Evolutionary conservation across 1,140 invertebrate genomes (phyloP), one percentile per base, ranked within the genome.

Genomic region (Leptopilina clavipes): DNA sequence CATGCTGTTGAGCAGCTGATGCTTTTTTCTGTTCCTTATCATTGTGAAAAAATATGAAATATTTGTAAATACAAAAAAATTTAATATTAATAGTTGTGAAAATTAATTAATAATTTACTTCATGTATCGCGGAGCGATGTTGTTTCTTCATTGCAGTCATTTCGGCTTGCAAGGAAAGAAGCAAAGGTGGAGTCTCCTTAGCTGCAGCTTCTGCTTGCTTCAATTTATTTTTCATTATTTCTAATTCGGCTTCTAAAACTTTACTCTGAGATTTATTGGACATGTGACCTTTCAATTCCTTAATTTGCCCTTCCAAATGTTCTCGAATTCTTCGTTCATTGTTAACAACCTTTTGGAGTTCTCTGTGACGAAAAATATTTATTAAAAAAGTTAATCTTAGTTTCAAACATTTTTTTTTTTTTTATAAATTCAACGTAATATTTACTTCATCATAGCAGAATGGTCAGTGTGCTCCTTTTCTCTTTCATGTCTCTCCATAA

Each of bases 381-480:
- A 25, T 40, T 56, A 43, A n/a, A n/a, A n/a, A n/a, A n/a, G n/a
- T n/a, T n/a, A n/a, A n/a, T n/a, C n/a, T n/a, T n/a, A n/a, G n/a
- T n/a, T n/a, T n/a, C n/a, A n/a, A n/a, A n/a, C n/a, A n/a, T n/a
- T n/a, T n/a, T n/a, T n/a, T n/a, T n/a, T n/a, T 56, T 71, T 22
- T 56, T 37, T 65, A 56, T 71, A 59, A 12, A 59, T 48, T 73
- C 37, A 59, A 25, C 54, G 65, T 71, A 74, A 31, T 40, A 56
- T 31, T 48, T 87, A 92, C 91, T 90, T 91, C 56, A 93, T 90
- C 92, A 94, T 94, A 7, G 94, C 90, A 65, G 92, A 91, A 90
- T 96, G 93, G 85, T 96, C 94, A 74, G 92, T 92, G 75, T 94
- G 94, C 85, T 96, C 95, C 82, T 94, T 95, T 85, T 96, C 95